Conservation (phyloP, 2,888 invertebrate genomes). For the Cantharis flavilabris region DNA sequence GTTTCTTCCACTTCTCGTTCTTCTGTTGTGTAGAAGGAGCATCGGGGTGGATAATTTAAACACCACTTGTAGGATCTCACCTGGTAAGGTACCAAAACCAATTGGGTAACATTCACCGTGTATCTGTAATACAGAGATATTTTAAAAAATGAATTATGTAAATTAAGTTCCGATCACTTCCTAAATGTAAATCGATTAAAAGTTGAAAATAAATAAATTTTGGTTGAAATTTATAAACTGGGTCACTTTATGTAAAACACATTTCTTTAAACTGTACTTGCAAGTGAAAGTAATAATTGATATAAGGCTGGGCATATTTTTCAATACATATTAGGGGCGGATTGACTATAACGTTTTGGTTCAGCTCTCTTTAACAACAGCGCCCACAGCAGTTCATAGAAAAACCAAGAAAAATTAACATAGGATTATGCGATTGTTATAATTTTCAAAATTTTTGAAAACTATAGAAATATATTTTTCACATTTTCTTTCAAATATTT, state of each 20-base stretch:
- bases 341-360: too few relatives aligned
- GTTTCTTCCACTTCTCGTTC: conserved; percentile 70
- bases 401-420: too few relatives aligned
- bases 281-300: not conserved
- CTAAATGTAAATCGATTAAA: not conserved
- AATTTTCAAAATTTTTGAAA: too few relatives aligned
- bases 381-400: too few relatives aligned
- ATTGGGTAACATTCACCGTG: conserved; percentile 68
- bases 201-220: not conserved
- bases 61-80: conserved; percentile 80
- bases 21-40: conserved; percentile 72
- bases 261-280: not conserved
- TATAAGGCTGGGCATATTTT: too few relatives aligned
- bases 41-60: conserved; percentile 78
- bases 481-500: too few relatives aligned
- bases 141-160: not conserved
- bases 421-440: too few relatives aligned
- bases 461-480: too few relatives aligned
- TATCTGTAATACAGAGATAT: conserved; percentile 59
- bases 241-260: not conserved
- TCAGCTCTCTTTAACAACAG: too few relatives aligned
- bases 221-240: not conserved
- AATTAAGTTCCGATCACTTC: not conserved
- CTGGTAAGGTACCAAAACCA: conserved; percentile 59
- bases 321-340: too few relatives aligned